A percentile compares a stretch with the other conserved stretches of the same genome.
These are phyloP conservation scores for Coccyzus lansbergi DNA, from an alignment of 2,797 vertebrate species.

Conservation along the genomic window DNA sequence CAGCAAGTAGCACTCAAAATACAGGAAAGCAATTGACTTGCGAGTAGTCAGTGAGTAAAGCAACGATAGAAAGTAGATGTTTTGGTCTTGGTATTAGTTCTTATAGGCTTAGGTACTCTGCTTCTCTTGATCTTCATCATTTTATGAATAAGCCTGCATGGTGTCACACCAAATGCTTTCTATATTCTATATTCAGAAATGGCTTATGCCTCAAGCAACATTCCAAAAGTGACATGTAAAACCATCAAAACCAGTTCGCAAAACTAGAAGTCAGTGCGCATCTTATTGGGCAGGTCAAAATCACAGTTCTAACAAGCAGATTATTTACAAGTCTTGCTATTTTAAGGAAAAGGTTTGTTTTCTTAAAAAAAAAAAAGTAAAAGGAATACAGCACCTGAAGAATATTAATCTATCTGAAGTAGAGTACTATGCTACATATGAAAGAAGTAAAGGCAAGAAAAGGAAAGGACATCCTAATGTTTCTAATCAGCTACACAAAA, in stretches of 20 bases:
- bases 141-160: background rate
- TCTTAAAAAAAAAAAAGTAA: background rate
- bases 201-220: conserved; percentile 28
- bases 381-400: background rate
- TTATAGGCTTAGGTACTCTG: background rate
- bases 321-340: background rate
- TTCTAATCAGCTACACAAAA: background rate
- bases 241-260: background rate
- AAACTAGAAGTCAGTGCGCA: background rate
- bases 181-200: conserved; percentile 34
- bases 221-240: conserved; percentile 9
- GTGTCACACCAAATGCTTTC: background rate
- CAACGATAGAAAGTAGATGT: background rate
- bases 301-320: conserved; percentile 5
- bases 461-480: background rate
- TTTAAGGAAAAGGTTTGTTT: background rate
- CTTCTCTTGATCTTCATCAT: background rate
- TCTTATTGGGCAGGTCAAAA: conserved; percentile 22
- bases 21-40: background rate
- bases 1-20: background rate
- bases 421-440: background rate
- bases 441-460: background rate
- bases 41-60: background rate
- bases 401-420: background rate
- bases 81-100: background rate